Conservation (phyloP, 1,140 invertebrate species). For the Megalopta genalis region DNA sequence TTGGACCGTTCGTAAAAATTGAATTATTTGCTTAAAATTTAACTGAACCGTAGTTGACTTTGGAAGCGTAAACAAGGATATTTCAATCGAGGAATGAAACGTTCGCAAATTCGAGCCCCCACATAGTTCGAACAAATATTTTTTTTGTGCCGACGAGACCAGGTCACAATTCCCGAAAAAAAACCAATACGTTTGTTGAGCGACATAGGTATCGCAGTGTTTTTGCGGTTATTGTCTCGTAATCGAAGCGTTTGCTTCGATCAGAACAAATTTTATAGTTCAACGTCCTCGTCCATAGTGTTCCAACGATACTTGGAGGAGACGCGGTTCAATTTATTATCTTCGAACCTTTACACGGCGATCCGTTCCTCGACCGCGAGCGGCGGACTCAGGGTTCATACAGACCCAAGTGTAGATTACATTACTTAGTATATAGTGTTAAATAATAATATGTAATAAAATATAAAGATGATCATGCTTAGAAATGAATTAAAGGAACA, state of each 20-base stretch:
- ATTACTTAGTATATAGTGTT: too few relatives aligned
- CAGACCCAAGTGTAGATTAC: too few relatives aligned
- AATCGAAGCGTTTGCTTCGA: background rate
- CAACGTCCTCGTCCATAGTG: too few relatives aligned
- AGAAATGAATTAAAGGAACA: too few relatives aligned
- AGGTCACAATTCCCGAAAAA: background rate
- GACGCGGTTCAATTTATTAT: too few relatives aligned
- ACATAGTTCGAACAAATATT: background rate
- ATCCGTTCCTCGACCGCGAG: too few relatives aligned
- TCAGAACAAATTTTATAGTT: background rate
- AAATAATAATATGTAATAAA: too few relatives aligned
- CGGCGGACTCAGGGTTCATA: too few relatives aligned
- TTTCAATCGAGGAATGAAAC: background rate
- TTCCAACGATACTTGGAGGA: too few relatives aligned
- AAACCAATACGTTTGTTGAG: background rate
- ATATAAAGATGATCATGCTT: too few relatives aligned
- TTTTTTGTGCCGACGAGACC: background rate
- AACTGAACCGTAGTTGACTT: background rate
- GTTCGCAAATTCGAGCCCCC: background rate
- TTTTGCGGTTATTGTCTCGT: background rate
- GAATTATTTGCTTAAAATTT: background rate
- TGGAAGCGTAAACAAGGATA: too few relatives aligned
- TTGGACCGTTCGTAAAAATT: accelerated
- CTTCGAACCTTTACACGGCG: too few relatives aligned
- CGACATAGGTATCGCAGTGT: background rate